A percentile compares a stretch with the other conserved stretches of the same genome.
Evolutionary conservation across 1,140 invertebrate species (phyloP).

Genomic region (Dendrolimus kikuchii): DNA sequence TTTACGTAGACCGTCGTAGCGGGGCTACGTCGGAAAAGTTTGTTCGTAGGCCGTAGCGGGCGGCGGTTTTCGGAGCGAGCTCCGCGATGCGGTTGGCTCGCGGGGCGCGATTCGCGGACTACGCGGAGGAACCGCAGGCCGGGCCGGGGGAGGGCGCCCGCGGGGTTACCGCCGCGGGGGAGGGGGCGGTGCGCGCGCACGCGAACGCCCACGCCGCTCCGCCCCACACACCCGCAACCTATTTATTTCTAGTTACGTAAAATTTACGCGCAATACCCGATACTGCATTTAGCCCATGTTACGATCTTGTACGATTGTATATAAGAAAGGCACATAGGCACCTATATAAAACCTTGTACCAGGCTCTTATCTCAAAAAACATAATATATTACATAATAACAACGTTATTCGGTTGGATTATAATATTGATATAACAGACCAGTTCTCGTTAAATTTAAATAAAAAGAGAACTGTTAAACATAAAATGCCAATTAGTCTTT

Average conservation of each 20-base stretch:
- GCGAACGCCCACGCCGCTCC: conserved; percentile 58
- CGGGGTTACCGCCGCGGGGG: conserved; percentile 8
- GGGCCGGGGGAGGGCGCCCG: conserved; percentile 20
- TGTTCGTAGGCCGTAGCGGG: conserved; percentile 29
- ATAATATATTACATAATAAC: neutral
- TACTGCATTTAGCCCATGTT: conserved; percentile 61
- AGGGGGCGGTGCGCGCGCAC: conserved; percentile 42
- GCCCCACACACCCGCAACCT: conserved; percentile 69
- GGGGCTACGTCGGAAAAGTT: conserved; percentile 44
- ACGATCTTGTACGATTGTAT: conserved; percentile 23
- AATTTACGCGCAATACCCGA: conserved; percentile 69
- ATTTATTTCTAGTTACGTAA: conserved; percentile 72
- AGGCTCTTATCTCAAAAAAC: neutral
- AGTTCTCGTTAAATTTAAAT: conserved; percentile 13
- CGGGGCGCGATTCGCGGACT: conserved; percentile 54
- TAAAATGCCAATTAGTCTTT: conserved; percentile 57
- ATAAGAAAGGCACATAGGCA: conserved; percentile 9
- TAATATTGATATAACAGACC: conserved; percentile 21
- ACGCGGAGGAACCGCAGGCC: conserved; percentile 37
- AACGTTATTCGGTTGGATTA: neutral
- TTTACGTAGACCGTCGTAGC: conserved; percentile 37
- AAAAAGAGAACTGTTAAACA: conserved; percentile 27
- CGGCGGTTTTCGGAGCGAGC: conserved; percentile 28
- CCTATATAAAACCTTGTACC: neutral
- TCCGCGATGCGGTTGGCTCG: conserved; percentile 38